Evolutionary conservation across 1,140 invertebrate genomes (phyloP).

Genomic region (Tetraneura akinire): DNA sequence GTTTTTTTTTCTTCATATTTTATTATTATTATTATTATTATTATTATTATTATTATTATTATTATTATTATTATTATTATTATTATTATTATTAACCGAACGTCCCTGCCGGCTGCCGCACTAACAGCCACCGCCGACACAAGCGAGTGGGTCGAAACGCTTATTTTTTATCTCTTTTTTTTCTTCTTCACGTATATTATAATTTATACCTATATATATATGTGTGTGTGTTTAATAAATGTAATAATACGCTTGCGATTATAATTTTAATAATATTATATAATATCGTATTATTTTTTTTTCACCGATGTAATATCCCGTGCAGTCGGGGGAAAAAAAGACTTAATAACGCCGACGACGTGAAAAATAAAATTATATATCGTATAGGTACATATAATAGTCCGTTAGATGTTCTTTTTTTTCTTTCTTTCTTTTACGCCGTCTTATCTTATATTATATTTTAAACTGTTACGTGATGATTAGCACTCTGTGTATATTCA

Average conservation of each 20-base stretch:
- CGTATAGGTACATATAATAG: not conserved
- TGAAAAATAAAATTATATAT: slow-evolving; percentile 12
- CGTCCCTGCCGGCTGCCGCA: not conserved
- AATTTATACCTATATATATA: not conserved
- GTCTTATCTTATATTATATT: not conserved
- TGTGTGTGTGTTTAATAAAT: too few relatives aligned
- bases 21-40: not conserved
- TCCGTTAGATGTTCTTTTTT: not conserved
- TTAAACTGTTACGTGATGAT: slow-evolving; percentile 9
- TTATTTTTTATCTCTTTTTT: slow-evolving; percentile 15
- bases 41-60: slow-evolving; percentile 25
- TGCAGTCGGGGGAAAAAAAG: too few relatives aligned
- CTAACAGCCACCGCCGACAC: slow-evolving; percentile 4
- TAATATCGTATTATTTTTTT: too few relatives aligned
- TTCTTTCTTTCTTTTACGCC: not conserved
- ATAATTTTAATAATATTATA: not conserved
- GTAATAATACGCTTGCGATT: not conserved
- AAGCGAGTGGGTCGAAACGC: not conserved
- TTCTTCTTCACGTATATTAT: not conserved
- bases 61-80: not conserved
- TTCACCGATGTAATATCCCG: not conserved
- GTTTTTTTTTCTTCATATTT: not conserved
- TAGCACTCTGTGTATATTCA: not conserved
- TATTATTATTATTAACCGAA: slow-evolving; percentile 1
- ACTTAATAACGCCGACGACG: slow-evolving; percentile 10